These are phyloP conservation scores for Diceros bicornis DNA, from an alignment of 2,797 vertebrate species.

Conservation along the genomic window DNA sequence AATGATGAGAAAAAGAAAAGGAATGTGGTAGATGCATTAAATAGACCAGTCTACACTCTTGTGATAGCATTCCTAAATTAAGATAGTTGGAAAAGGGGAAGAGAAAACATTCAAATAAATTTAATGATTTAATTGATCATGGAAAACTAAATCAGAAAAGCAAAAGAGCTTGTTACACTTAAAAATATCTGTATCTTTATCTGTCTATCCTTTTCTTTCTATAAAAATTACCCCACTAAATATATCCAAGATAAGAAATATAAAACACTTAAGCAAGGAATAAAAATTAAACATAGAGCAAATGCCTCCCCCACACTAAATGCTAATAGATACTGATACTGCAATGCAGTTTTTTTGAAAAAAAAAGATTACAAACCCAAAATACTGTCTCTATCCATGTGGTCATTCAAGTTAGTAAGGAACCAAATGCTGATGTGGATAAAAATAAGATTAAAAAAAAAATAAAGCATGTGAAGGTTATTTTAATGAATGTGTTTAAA, in stretches of 20 bases:
- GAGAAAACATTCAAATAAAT: background rate
- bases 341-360: background rate
- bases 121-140: background rate
- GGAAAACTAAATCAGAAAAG: background rate
- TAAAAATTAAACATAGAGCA: background rate
- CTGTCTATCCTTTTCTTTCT: background rate
- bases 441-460: background rate
- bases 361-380: background rate
- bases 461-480: background rate
- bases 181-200: background rate
- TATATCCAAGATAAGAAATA: background rate
- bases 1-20: background rate
- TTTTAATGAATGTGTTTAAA: background rate
- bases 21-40: background rate
- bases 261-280: background rate
- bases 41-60: background rate
- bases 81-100: background rate
- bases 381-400: background rate
- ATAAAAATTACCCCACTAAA: background rate
- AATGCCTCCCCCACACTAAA: background rate
- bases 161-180: background rate
- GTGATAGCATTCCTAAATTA: background rate
- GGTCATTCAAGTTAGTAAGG: background rate
- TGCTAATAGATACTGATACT: background rate
- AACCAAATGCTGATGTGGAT: background rate